A percentile compares a stretch with the other conserved stretches of the same genome.
phyloP scores from a whole-genome alignment of 2,797 vertebrate species.

The Erpetoichthys calabaricus region DNA sequence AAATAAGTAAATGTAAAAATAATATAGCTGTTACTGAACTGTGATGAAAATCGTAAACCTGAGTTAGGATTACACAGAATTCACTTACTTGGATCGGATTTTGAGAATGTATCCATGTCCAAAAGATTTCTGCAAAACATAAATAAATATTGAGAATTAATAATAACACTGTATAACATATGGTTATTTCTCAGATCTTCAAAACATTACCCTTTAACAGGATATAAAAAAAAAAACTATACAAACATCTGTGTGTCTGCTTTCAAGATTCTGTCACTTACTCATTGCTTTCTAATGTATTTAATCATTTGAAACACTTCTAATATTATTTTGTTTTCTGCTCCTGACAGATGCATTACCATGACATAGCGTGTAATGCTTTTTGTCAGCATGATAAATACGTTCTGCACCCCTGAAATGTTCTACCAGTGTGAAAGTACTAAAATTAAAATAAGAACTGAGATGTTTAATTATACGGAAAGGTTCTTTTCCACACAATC shows the following conservation, averaged over 20 bases:
- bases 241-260: no score
- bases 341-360: background rate
- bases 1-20: no score
- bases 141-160: conserved; percentile 16
- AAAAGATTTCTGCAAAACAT: conserved; percentile 79
- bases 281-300: no score
- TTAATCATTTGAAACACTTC: background rate
- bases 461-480: background rate
- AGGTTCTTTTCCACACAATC: background rate
- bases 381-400: background rate
- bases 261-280: no score
- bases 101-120: conserved; percentile 95
- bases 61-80: no score
- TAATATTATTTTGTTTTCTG: background rate
- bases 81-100: conserved; percentile 94
- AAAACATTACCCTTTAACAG: no score
- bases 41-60: no score
- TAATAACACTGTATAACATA: no score
- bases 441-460: background rate
- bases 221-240: no score
- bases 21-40: no score
- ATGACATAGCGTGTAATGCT: background rate
- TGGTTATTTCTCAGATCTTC: no score
- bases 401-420: background rate
- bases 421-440: background rate